Base-by-base conservation (phyloP, 1,140 invertebrate genomes). In the Onthophagus taurus region DNA sequence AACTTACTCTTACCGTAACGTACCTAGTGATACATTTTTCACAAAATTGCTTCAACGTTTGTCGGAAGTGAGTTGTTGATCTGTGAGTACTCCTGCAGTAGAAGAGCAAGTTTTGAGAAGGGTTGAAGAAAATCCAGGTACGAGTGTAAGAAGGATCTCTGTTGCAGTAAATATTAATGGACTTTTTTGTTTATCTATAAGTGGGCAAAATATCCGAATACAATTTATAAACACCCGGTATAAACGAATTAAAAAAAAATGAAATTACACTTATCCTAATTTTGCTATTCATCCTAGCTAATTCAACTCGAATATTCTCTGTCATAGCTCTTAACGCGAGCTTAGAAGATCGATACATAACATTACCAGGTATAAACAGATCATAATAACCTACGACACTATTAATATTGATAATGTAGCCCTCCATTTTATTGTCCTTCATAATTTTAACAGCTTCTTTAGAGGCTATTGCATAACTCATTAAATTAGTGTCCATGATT, bases 351-450 rank as follows among this genome's bases (percentile, higher is more conserved):
- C 71, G 48, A 58, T 87, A 88, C 24, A 81, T 57, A 50, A 56
- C 68, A 0, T 49, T 29, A 3, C 48, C 34, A 0, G 63, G 48
- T 3, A 55, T 11, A 11, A 57, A 53, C 2, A 70, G 66, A 2
- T 72, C 54, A 18, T 54, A 60, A 47, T 76, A 74, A 0, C 74
- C 75, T 0, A 60, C 61, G 31, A 75, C 42, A 48, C 74, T 85
- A 59, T 80, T 84, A 2, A 89, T 70, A 36, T 83, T 74, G 20
- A 88, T 67, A 19, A 88, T 76, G 45, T 86, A 81, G 0, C 84
- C 85, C 45, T 75, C 64, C 4, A 77, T 67, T 0, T 68, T 67
- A 1, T 72, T 67, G 47, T 74, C 71, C 20, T 59, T 70, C 82
- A 89, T 87, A 0, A 74, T 76, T 12, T 72, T 70, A 11, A 85